phyloP scores from a whole-genome alignment of 2,888 invertebrate genomes.

The Hecatera dysodea region DNA sequence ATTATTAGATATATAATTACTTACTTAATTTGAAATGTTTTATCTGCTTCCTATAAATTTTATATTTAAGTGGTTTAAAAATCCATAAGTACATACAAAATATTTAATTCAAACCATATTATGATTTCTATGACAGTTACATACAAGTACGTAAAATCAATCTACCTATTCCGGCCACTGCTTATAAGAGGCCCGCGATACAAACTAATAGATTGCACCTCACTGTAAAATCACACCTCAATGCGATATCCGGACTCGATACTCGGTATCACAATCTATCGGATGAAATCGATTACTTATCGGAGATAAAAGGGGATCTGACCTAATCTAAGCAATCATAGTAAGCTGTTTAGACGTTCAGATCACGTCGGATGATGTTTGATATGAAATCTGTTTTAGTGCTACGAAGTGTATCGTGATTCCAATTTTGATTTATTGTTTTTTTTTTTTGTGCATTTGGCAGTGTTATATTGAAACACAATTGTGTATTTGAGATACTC shows the following conservation, averaged over 20 bases:
- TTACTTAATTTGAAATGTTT: no score
- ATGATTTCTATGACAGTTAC: no score
- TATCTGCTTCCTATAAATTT: no score
- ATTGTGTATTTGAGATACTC: neutral
- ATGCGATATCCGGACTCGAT: slow-evolving; percentile 23
- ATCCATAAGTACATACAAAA: no score
- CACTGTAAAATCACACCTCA: slow-evolving; percentile 25
- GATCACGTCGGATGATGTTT: slow-evolving; percentile 14
- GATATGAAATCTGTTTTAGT: slow-evolving; percentile 26
- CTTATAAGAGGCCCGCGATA: neutral
- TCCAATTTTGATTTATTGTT: slow-evolving; percentile 16
- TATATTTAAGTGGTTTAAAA: no score
- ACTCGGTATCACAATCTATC: neutral
- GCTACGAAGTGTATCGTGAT: slow-evolving; percentile 4
- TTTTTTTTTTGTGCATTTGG: slow-evolving; percentile 15
- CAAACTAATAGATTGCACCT: slow-evolving; percentile 14
- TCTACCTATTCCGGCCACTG: no score
- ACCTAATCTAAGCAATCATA: slow-evolving; percentile 13
- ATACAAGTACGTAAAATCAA: no score
- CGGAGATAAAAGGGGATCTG: slow-evolving; percentile 9
- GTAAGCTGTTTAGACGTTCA: slow-evolving; percentile 17
- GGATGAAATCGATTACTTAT: neutral
- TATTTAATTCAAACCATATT: no score
- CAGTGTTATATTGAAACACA: neutral
- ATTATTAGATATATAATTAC: no score